phyloP scores from a whole-genome alignment of 2,888 invertebrate species.

The Cosmia trapezina region DNA sequence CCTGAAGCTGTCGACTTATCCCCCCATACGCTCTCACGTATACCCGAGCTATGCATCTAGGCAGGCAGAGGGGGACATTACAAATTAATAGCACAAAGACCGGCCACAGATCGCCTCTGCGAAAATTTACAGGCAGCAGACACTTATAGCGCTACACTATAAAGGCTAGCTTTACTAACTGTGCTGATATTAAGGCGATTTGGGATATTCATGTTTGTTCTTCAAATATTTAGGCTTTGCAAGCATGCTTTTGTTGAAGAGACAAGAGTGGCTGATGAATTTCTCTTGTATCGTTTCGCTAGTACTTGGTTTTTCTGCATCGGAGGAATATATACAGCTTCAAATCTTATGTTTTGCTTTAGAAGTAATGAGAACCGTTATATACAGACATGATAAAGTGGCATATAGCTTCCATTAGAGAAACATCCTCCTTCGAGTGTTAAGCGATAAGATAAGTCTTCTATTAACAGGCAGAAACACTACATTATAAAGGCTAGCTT shows the following conservation, averaged over 20 bases:
- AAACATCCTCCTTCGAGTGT: too few species aligned
- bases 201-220: constrained; percentile 51
- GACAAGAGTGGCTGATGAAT: neutral
- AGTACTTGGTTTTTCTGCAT: neutral
- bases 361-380: too few species aligned
- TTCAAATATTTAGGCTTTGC: constrained; percentile 35
- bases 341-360: neutral
- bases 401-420: too few species aligned
- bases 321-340: neutral
- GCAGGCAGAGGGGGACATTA: constrained; percentile 85
- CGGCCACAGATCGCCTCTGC: constrained; percentile 88
- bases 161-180: constrained; percentile 71
- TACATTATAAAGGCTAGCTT: too few species aligned
- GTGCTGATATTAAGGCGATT: constrained; percentile 69
- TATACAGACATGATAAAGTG: too few species aligned
- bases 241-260: neutral
- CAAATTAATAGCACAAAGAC: constrained; percentile 91
- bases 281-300: neutral
- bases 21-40: constrained; percentile 71
- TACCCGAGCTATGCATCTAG: constrained; percentile 79
- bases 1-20: constrained; percentile 72
- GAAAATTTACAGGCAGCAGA: constrained; percentile 89
- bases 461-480: too few species aligned
- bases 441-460: too few species aligned
- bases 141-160: constrained; percentile 82